Percentiles rank a stretch among this genome's conserved stretches.
Evolutionary conservation across 2,888 invertebrate species (phyloP).

Genomic region (Apeira syringaria): DNA sequence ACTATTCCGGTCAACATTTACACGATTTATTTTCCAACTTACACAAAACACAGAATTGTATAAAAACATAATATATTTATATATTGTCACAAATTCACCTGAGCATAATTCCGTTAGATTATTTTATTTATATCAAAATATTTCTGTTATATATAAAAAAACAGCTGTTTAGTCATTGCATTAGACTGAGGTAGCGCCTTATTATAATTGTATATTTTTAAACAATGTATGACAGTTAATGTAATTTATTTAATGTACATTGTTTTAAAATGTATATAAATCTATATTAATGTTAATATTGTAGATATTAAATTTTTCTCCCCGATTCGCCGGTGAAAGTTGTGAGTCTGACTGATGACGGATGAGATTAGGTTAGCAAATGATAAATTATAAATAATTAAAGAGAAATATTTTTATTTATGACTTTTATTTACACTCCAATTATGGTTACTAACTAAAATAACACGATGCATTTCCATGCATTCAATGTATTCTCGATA

Average conservation of each 20-base stretch:
- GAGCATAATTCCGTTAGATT: constrained; percentile 28
- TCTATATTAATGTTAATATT: constrained; percentile 31
- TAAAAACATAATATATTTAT: not conserved
- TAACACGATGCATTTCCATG: too few relatives aligned
- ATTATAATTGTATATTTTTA: constrained; percentile 46
- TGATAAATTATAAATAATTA: constrained; percentile 76
- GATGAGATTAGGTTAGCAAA: constrained; percentile 65
- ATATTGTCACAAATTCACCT: constrained; percentile 32
- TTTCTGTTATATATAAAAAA: too few relatives aligned
- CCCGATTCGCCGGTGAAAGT: constrained; percentile 60
- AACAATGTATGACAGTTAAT: constrained; percentile 37
- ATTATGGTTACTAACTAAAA: too few relatives aligned
- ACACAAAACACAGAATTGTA: constrained; percentile 1
- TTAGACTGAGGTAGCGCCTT: constrained; percentile 72
- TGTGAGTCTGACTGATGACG: constrained; percentile 66
- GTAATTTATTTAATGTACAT: constrained; percentile 32
- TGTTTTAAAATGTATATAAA: constrained; percentile 39
- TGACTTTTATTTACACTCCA: constrained; percentile 31
- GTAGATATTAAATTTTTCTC: constrained; percentile 61
- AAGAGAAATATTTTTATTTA: constrained; percentile 75
- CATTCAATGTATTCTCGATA: too few relatives aligned
- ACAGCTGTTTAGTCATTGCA: constrained; percentile 65
- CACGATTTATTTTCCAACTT: not conserved
- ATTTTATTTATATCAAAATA: constrained; percentile 16
- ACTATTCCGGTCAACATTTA: too few relatives aligned